phyloP scores from a whole-genome alignment of 2,113 vertebrate species.

The Gymnogyps californianus region DNA sequence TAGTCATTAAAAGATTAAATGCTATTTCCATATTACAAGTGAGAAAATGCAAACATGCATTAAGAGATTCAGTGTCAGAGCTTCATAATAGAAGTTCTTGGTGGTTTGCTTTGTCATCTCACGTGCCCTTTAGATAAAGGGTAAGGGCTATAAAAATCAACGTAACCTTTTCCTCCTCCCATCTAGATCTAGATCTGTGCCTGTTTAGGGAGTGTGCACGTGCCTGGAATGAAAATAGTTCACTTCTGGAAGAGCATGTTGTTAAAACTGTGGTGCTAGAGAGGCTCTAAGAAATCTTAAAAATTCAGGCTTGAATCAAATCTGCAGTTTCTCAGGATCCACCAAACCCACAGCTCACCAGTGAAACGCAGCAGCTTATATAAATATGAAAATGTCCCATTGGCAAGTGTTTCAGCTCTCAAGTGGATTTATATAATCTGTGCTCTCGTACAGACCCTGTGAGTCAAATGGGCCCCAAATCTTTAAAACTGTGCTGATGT shows the following conservation, averaged over 20 bases:
- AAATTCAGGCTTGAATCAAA: neutral
- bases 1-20: neutral
- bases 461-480: neutral
- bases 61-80: neutral
- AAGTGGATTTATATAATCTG: neutral
- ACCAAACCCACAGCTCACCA: accelerated
- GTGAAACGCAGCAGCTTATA: neutral
- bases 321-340: neutral
- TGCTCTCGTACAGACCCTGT: accelerated
- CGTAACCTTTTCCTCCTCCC: neutral
- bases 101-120: neutral
- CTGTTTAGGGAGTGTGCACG: neutral
- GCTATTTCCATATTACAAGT: neutral
- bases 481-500: neutral
- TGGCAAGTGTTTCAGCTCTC: neutral
- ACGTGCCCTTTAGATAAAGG: neutral
- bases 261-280: neutral
- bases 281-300: neutral
- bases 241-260: neutral
- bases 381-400: accelerated
- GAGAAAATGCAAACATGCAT: neutral
- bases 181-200: neutral
- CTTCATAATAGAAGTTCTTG: neutral
- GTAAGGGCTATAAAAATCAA: neutral
- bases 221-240: conserved; percentile 4